These are phyloP conservation scores for Plotosus lineatus DNA, from an alignment of 2,113 vertebrate genomes.

Conservation along the genomic window DNA sequence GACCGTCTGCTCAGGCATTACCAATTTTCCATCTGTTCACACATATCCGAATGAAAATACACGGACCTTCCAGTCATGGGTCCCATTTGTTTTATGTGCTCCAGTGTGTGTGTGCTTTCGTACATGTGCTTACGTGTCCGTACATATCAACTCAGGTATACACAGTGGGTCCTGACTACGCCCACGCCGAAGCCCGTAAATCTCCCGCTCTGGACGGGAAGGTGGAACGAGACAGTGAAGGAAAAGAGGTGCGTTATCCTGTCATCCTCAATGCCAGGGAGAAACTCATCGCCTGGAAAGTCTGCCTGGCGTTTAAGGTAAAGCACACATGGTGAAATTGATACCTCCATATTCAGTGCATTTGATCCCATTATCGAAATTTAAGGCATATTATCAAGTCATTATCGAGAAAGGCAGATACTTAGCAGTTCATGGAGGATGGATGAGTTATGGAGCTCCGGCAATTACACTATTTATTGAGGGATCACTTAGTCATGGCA, in stretches of 20 bases:
- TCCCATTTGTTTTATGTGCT: neutral
- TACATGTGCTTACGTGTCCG: conserved; percentile 27
- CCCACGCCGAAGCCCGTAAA: conserved; percentile 88
- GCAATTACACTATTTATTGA: neutral
- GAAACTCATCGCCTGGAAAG: conserved; percentile 91
- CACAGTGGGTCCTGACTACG: conserved; percentile 89
- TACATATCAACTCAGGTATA: conserved; percentile 76
- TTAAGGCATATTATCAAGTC: neutral
- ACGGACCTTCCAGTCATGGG: neutral
- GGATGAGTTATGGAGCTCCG: neutral
- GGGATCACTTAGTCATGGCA: neutral
- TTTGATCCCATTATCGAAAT: conserved; percentile 11
- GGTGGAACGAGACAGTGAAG: conserved; percentile 87
- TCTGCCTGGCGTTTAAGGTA: conserved; percentile 90
- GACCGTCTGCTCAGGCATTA: conserved; percentile 1
- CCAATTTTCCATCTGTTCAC: conserved; percentile 1
- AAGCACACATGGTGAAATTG: neutral
- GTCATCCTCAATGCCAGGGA: conserved; percentile 89
- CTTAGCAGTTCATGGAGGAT: neutral
- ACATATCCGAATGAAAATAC: neutral
- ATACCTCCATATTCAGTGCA: neutral
- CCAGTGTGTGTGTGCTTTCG: neutral
- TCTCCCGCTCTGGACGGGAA: conserved; percentile 89
- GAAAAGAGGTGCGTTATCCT: conserved; percentile 88
- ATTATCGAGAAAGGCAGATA: neutral